Conservation (phyloP, 2,113 vertebrate species). For the Seriola aureovittata region DNA sequence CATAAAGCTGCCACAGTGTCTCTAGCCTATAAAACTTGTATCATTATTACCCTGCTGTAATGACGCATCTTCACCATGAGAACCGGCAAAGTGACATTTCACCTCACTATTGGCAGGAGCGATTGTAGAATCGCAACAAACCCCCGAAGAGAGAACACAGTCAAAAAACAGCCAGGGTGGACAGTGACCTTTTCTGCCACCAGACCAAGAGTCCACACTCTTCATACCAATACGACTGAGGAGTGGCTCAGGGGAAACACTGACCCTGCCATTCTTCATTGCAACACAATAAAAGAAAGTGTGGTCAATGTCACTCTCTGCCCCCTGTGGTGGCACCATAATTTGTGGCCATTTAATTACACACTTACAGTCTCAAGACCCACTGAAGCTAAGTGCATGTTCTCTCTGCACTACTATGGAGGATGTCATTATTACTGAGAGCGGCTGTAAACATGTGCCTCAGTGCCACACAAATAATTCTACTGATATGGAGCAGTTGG, state of each 20-base stretch:
- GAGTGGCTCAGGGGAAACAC: background rate
- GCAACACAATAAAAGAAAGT: conserved; percentile 5
- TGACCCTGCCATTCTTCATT: background rate
- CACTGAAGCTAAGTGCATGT: conserved; percentile 20
- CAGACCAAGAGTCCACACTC: conserved; percentile 1
- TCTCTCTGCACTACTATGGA: conserved; percentile 3
- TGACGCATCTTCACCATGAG: background rate
- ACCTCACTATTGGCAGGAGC: background rate
- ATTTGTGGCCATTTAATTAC: conserved; percentile 63
- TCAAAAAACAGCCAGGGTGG: background rate
- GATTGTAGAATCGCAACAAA: background rate
- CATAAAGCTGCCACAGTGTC: too few relatives aligned
- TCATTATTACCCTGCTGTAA: too few relatives aligned
- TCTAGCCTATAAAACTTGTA: too few relatives aligned
- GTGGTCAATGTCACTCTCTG: conserved; percentile 15
- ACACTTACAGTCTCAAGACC: conserved; percentile 29
- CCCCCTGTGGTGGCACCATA: background rate
- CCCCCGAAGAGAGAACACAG: background rate
- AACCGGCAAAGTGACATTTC: background rate
- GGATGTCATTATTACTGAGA: conserved; percentile 55
- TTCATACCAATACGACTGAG: background rate
- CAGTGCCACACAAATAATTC: conserved; percentile 30
- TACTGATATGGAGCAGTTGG: conserved; percentile 30
- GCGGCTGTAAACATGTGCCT: conserved; percentile 51
- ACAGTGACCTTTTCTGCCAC: conserved; percentile 8